Percentiles rank a stretch among this genome's conserved stretches.
These are phyloP conservation scores for Psophia crepitans DNA, from an alignment of 2,113 vertebrate species.

Conservation along the genomic window DNA sequence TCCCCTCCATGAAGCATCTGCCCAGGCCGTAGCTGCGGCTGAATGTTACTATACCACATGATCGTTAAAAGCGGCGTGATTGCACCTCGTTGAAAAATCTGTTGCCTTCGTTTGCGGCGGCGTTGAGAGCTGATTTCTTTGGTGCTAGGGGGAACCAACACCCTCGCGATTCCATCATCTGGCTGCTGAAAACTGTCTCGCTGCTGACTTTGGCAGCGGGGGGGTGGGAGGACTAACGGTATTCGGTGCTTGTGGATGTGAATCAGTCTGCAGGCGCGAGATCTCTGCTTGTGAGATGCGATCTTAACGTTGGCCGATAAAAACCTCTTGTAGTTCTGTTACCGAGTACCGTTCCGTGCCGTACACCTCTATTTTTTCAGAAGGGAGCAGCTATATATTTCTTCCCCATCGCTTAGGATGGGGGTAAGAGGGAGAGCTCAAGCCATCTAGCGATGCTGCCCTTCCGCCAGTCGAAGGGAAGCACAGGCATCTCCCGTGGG, in stretches of 20 bases:
- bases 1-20: background rate
- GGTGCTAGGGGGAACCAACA: background rate
- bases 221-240: no score
- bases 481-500: accelerated
- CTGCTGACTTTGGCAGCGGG: background rate
- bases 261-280: accelerated
- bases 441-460: accelerated
- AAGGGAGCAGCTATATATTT: background rate
- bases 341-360: accelerated
- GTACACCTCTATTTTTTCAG: background rate
- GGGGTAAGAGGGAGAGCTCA: background rate
- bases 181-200: background rate
- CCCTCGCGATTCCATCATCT: background rate
- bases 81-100: background rate
- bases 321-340: background rate
- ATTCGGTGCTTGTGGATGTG: background rate
- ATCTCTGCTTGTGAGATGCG: background rate
- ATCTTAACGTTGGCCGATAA: background rate
- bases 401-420: background rate
- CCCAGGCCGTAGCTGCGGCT: background rate
- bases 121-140: background rate
- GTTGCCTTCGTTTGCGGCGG: background rate
- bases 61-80: background rate
- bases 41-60: background rate
- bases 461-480: background rate